A percentile compares a stretch with the other conserved stretches of the same genome.
These are phyloP conservation scores for Podargus strigoides DNA, from an alignment of 2,797 vertebrate species.

Conservation along the genomic window DNA sequence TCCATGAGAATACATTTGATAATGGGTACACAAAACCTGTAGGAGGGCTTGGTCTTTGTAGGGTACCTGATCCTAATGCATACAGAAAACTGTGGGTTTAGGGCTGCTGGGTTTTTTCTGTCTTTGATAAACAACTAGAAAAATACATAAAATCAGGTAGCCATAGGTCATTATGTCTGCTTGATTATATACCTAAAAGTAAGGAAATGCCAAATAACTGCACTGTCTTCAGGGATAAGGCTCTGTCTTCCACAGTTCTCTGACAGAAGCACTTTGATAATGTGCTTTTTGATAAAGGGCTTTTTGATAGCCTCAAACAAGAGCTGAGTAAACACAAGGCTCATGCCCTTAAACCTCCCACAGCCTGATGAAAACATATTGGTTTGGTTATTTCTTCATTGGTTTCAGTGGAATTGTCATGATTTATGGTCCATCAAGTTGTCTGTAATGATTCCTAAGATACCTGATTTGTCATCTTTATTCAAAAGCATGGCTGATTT, in stretches of 20 bases:
- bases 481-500: neutral
- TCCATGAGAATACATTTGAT: conserved; percentile 50
- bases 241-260: neutral
- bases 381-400: neutral
- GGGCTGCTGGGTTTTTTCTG: neutral
- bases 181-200: neutral
- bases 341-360: neutral
- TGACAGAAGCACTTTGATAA: neutral
- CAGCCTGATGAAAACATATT: neutral
- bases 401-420: neutral
- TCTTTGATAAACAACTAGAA: neutral
- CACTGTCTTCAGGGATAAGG: neutral
- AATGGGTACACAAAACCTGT: conserved; percentile 76
- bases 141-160: neutral
- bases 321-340: neutral
- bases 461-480: accelerated
- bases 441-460: neutral
- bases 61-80: conserved; percentile 74
- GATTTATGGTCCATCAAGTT: neutral
- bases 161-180: conserved; percentile 16
- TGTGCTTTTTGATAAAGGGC: neutral
- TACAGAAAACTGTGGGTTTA: neutral
- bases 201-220: neutral
- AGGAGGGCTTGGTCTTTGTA: conserved; percentile 75
- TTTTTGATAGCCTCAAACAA: neutral